phyloP scores from a whole-genome alignment of 2,797 vertebrate genomes.

The Epinephelus malabaricus region DNA sequence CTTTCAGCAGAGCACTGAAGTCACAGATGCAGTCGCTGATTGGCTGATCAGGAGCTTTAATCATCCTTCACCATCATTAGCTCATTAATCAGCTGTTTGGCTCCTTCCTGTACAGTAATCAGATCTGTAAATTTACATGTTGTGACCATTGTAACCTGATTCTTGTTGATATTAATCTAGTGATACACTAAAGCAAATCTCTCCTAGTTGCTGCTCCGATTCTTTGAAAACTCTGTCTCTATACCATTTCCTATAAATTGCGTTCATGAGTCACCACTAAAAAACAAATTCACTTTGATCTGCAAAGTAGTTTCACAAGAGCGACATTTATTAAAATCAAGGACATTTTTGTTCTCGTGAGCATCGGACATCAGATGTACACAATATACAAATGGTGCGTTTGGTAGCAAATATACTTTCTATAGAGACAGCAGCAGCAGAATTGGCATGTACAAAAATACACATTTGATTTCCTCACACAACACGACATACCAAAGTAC shows the following conservation, averaged over 20 bases:
- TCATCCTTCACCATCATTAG: background rate
- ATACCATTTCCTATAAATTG: too few species aligned
- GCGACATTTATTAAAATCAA: conserved; percentile 79
- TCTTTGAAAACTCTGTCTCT: too few species aligned
- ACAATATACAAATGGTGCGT: conserved; percentile 80
- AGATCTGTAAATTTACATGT: too few species aligned
- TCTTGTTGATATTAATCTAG: too few species aligned
- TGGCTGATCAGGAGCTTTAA: background rate
- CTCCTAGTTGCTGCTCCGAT: too few species aligned
- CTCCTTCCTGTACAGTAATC: too few species aligned
- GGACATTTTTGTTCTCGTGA: conserved; percentile 60
- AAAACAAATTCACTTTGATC: conserved; percentile 7
- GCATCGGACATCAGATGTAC: conserved; percentile 73
- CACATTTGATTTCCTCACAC: conserved; percentile 89
- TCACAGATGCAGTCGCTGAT: too few species aligned
- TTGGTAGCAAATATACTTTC: conserved; percentile 85
- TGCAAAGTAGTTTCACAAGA: conserved; percentile 62
- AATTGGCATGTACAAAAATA: conserved; percentile 97
- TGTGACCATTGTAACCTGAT: too few species aligned
- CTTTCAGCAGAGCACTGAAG: background rate
- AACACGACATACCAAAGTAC: conserved; percentile 72
- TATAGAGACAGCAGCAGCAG: conserved; percentile 90
- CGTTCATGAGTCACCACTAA: background rate
- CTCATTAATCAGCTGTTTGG: background rate
- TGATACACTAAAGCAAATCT: too few species aligned